These are phyloP conservation scores for Karalla daura DNA, from an alignment of 2,797 vertebrate genomes.

Conservation along the genomic window DNA sequence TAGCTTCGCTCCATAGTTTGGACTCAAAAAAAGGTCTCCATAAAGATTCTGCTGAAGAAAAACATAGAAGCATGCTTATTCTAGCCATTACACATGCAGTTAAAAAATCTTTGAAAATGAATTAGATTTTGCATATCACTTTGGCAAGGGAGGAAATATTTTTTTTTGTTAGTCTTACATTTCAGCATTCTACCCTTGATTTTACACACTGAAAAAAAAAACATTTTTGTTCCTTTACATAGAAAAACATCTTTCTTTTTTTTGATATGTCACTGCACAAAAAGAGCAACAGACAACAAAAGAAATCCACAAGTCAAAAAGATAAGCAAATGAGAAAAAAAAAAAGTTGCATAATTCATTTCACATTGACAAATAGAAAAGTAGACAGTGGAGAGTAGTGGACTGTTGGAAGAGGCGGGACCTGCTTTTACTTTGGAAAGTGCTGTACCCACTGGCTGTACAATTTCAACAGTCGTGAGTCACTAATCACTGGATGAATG, in stretches of 20 bases:
- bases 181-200: constrained; percentile 67
- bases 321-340: constrained; percentile 63
- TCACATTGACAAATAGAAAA: constrained; percentile 77
- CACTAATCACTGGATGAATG: constrained; percentile 43
- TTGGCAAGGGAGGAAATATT: constrained; percentile 81
- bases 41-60: constrained; percentile 69
- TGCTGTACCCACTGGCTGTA: constrained; percentile 3
- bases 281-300: constrained; percentile 81
- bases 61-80: constrained; percentile 83
- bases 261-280: constrained; percentile 82
- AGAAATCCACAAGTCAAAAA: constrained; percentile 75
- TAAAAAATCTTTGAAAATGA: constrained; percentile 68
- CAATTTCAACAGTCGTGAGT: constrained; percentile 23
- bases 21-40: constrained; percentile 62
- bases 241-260: constrained; percentile 58
- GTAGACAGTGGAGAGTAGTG: constrained; percentile 62
- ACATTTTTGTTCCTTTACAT: constrained; percentile 71
- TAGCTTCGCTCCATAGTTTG: constrained; percentile 67
- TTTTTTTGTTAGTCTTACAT: constrained; percentile 67
- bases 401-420: constrained; percentile 60
- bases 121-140: constrained; percentile 81
- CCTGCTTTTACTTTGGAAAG: constrained; percentile 29
- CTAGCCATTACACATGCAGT: constrained; percentile 82
- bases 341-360: constrained; percentile 77
- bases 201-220: constrained; percentile 67